Percentiles rank a stretch among this genome's conserved stretches.
Evolutionary conservation across 2,797 vertebrate genomes (phyloP).

Genomic region (Argyrosomus regius): DNA sequence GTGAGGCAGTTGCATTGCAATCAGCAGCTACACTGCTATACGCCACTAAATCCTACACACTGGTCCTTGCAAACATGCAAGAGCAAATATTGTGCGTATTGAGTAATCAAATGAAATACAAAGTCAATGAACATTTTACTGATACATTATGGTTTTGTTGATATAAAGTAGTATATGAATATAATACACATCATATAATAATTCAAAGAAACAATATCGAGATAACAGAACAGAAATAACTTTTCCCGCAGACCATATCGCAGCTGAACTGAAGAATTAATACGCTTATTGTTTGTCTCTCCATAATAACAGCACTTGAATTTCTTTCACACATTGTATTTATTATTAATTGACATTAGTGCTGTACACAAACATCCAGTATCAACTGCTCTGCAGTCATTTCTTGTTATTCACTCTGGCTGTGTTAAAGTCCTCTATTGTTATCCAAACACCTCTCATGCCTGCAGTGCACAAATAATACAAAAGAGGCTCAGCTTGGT

Average conservation of each 20-base stretch:
- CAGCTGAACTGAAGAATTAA: constrained; percentile 23
- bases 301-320: background rate
- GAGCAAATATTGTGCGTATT: too few species aligned
- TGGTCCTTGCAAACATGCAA: too few species aligned
- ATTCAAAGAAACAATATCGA: background rate
- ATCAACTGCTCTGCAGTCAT: constrained; percentile 17
- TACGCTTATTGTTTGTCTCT: background rate
- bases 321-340: constrained; percentile 1
- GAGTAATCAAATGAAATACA: background rate
- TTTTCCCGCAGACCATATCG: constrained; percentile 18
- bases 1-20: too few species aligned
- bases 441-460: constrained; percentile 39
- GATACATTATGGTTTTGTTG: background rate
- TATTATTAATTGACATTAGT: constrained; percentile 3
- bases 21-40: too few species aligned
- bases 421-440: constrained; percentile 23
- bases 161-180: background rate
- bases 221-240: background rate
- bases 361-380: background rate
- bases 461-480: constrained; percentile 25
- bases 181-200: background rate
- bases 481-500: constrained; percentile 28
- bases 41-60: too few species aligned
- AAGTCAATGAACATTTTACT: background rate
- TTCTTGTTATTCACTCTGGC: constrained; percentile 14